Evolutionary conservation across 2,888 invertebrate species (phyloP).

Genomic region (Leptopilina drosophilae): DNA sequence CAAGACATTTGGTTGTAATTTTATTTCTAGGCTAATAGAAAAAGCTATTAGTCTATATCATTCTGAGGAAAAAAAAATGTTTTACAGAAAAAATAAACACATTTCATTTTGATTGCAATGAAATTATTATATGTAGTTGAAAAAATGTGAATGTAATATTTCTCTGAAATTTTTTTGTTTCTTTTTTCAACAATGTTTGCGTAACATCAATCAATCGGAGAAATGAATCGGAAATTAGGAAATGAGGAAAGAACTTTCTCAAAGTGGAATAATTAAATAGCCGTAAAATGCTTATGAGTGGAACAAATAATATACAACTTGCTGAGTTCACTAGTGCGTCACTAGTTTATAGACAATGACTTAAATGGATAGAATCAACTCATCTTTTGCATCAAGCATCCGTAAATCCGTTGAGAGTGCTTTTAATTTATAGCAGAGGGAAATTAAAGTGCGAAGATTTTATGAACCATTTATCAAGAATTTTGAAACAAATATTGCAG

Average conservation of each 20-base stretch:
- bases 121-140: too few species aligned
- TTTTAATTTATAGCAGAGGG: neutral
- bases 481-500: too few species aligned
- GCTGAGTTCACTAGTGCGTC: constrained; percentile 5
- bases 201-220: neutral
- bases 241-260: neutral
- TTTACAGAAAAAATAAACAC: too few species aligned
- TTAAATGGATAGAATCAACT: neutral
- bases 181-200: neutral
- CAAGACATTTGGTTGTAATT: neutral
- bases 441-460: too few species aligned
- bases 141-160: too few species aligned
- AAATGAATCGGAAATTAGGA: neutral
- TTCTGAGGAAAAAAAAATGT: neutral
- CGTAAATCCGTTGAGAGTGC: constrained; percentile 25
- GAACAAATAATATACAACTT: neutral
- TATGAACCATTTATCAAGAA: too few species aligned
- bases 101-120: too few species aligned
- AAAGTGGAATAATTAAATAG: constrained; percentile 18
- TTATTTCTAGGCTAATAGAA: constrained; percentile 15
- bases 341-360: neutral
- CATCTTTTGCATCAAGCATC: constrained; percentile 17
- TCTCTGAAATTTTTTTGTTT: too few species aligned
- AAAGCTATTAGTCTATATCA: neutral
- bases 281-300: constrained; percentile 9